Evolutionary conservation across 1,140 invertebrate species (phyloP).

Genomic region (Apis dorsata): DNA sequence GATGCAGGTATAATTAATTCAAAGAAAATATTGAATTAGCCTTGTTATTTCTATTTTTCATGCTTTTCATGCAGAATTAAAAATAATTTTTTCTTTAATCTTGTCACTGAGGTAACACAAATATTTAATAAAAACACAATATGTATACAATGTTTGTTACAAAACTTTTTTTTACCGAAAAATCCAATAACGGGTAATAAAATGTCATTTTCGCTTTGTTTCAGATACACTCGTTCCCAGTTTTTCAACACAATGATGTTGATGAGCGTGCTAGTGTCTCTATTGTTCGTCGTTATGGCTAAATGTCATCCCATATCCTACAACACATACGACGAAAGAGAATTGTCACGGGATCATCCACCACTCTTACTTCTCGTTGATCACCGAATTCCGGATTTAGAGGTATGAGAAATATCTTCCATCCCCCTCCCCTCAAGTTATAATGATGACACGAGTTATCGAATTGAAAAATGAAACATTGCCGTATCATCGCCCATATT

Average conservation of each 20-base stretch:
- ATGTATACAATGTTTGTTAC: too few relatives aligned
- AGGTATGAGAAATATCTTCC: slow-evolving; percentile 48
- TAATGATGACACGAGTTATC: background rate
- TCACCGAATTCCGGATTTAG: slow-evolving; percentile 52
- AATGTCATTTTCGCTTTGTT: slow-evolving; percentile 22
- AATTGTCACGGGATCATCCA: slow-evolving; percentile 51
- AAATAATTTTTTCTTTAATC: too few relatives aligned
- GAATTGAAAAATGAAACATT: too few relatives aligned
- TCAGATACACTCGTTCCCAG: slow-evolving; percentile 45
- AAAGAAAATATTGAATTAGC: too few relatives aligned
- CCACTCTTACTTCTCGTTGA: slow-evolving; percentile 60
- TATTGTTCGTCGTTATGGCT: slow-evolving; percentile 56
- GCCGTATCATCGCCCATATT: too few relatives aligned
- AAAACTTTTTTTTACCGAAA: too few relatives aligned
- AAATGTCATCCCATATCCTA: slow-evolving; percentile 50
- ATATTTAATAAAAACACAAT: too few relatives aligned
- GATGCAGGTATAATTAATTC: too few relatives aligned
- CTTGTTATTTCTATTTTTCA: too few relatives aligned
- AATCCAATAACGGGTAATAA: background rate
- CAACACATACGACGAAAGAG: slow-evolving; percentile 51
- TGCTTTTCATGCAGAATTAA: too few relatives aligned
- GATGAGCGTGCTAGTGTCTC: slow-evolving; percentile 56
- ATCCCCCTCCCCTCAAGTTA: too few relatives aligned
- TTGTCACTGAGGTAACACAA: too few relatives aligned
- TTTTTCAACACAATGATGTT: slow-evolving; percentile 57